These are phyloP conservation scores for Microcebus jonahi DNA, from an alignment of 2,113 vertebrate genomes.

Conservation along the genomic window DNA sequence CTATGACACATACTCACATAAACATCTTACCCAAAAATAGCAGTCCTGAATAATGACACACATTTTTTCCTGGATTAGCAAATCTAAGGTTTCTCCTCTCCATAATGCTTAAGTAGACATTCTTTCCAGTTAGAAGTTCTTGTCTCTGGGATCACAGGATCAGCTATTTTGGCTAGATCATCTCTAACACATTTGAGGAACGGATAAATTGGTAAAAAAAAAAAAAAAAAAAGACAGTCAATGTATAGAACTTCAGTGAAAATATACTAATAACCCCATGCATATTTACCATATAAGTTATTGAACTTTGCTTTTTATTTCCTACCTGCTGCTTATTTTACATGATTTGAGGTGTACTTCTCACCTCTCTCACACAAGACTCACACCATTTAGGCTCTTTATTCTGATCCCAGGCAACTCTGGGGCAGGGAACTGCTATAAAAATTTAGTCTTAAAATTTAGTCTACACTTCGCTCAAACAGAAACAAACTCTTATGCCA, in stretches of 20 bases:
- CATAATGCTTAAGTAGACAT: background rate
- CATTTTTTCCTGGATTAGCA: background rate
- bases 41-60: background rate
- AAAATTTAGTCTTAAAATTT: constrained; percentile 17
- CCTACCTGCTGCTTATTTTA: background rate
- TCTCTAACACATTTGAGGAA: background rate
- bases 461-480: background rate
- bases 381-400: background rate
- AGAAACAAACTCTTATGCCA: background rate
- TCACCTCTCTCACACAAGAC: background rate
- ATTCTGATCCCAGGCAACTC: background rate
- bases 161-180: background rate
- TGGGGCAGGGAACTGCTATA: background rate
- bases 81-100: background rate
- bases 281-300: background rate
- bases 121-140: background rate
- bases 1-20: background rate
- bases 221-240: background rate
- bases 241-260: background rate
- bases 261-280: background rate
- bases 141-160: background rate
- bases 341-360: background rate
- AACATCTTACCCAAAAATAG: background rate
- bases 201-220: background rate
- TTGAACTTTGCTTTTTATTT: background rate